These are phyloP conservation scores for Globicephala melas DNA, from an alignment of 2,113 vertebrate species.

Conservation along the genomic window DNA sequence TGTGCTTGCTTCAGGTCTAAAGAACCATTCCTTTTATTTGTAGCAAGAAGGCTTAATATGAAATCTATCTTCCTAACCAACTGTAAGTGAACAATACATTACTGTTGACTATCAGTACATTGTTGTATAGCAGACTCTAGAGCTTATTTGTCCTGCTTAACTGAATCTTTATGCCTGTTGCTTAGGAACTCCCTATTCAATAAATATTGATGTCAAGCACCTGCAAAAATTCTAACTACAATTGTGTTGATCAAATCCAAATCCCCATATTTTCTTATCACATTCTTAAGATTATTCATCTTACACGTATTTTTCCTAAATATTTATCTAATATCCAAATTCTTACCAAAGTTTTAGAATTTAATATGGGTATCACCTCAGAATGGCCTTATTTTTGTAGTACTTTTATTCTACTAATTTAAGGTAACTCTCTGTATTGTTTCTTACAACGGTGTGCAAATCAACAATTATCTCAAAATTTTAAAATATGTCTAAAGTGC, in stretches of 20 bases:
- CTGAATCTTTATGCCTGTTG: neutral
- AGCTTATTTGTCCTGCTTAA: neutral
- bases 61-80: neutral
- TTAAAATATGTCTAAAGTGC: neutral
- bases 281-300: neutral
- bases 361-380: neutral
- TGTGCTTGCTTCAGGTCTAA: neutral
- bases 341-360: neutral
- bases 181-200: neutral
- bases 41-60: neutral
- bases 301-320: neutral
- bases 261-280: neutral
- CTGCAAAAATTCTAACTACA: conserved; percentile 1
- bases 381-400: conserved; percentile 1
- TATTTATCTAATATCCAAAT: neutral
- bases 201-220: neutral
- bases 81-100: neutral
- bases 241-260: neutral
- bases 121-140: neutral
- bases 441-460: neutral
- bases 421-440: neutral
- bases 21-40: neutral
- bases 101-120: neutral
- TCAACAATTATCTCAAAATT: neutral
- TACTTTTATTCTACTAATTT: neutral